These are phyloP conservation scores for Spea hammondii DNA, from an alignment of 2,797 vertebrate genomes.

Conservation along the genomic window DNA sequence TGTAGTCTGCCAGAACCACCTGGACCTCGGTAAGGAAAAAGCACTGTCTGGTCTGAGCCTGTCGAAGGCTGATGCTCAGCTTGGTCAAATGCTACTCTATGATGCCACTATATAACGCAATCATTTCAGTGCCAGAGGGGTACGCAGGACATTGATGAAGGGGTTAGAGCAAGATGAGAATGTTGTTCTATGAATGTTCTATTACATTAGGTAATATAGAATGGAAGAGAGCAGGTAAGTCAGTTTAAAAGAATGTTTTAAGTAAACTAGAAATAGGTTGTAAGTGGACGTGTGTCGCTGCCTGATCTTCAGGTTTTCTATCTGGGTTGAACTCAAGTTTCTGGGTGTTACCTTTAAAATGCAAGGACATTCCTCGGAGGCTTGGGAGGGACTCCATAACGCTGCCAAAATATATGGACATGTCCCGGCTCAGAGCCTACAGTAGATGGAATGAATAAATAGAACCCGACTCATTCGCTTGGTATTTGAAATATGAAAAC, in stretches of 20 bases:
- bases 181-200: too few relatives aligned
- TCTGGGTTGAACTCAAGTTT: constrained; percentile 38
- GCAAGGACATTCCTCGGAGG: constrained; percentile 19
- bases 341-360: constrained; percentile 45
- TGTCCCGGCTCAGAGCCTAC: not conserved
- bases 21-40: too few relatives aligned
- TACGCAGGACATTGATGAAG: too few relatives aligned
- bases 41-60: too few relatives aligned
- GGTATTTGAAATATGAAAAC: not conserved
- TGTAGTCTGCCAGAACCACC: too few relatives aligned
- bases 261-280: constrained; percentile 33
- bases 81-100: too few relatives aligned
- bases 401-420: constrained; percentile 2
- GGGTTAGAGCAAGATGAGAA: too few relatives aligned
- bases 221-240: not conserved
- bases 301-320: constrained; percentile 33
- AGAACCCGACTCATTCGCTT: not conserved
- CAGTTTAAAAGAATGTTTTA: constrained; percentile 44
- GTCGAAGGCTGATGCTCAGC: too few relatives aligned
- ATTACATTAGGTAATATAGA: constrained; percentile 11
- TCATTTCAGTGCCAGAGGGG: too few relatives aligned
- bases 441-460: not conserved
- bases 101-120: too few relatives aligned
- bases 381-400: constrained; percentile 18
- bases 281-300: constrained; percentile 41